Evolutionary conservation across 1,140 invertebrate species (phyloP).

Genomic region (Aphelenchoides avenae): DNA sequence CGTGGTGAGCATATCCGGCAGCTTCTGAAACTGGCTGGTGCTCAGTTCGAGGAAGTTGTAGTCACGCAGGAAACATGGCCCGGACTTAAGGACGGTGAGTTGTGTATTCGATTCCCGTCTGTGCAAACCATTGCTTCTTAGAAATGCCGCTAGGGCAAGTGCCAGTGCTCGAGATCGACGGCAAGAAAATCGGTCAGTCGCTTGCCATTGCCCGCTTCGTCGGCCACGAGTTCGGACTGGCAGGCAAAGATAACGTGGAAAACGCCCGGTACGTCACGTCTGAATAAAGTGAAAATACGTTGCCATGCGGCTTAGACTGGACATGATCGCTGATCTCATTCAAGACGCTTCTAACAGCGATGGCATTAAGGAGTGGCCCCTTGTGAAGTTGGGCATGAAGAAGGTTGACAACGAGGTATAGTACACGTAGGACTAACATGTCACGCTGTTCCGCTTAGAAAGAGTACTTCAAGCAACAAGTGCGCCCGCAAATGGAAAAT

Average conservation of each 20-base stretch:
- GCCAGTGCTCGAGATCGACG: conserved; percentile 50
- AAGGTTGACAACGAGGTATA: conserved; percentile 24
- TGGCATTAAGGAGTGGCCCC: conserved; percentile 32
- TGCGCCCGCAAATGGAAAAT: conserved; percentile 36
- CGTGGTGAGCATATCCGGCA: conserved; percentile 37
- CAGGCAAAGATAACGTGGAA: conserved; percentile 28
- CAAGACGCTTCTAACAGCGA: conserved; percentile 23
- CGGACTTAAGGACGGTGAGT: conserved; percentile 23
- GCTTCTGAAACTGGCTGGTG: conserved; percentile 34
- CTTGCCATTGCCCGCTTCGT: conserved; percentile 42
- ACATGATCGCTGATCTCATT: conserved; percentile 40
- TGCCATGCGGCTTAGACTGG: too few relatives aligned
- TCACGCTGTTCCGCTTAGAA: conserved; percentile 29
- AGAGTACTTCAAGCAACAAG: conserved; percentile 44
- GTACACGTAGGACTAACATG: not conserved
- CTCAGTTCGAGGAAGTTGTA: conserved; percentile 31
- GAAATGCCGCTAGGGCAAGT: conserved; percentile 51
- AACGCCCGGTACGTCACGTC: conserved; percentile 35
- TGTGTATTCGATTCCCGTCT: conserved; percentile 1
- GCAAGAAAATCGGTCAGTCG: conserved; percentile 43
- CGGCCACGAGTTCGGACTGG: conserved; percentile 37
- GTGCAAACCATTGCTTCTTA: conserved; percentile 7
- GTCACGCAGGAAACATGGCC: conserved; percentile 32
- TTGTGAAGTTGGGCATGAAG: conserved; percentile 31
- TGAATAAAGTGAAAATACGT: too few relatives aligned